Base-by-base conservation (phyloP, 2,113 vertebrate species). In the Ptilonorhynchus violaceus region DNA sequence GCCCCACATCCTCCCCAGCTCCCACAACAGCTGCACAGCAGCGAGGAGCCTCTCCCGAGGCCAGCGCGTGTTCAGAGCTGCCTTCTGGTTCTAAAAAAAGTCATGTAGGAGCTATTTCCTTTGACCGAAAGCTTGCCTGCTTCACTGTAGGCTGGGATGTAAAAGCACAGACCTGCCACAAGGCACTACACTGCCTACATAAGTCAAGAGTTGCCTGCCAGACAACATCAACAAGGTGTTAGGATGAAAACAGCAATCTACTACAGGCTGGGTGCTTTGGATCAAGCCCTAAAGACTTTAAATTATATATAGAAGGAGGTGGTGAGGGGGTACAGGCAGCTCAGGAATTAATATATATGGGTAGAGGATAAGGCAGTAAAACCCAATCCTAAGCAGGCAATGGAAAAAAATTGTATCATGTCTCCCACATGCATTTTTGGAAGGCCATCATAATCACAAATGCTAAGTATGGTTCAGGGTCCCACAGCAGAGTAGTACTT, bases 11-110 rank as follows among this genome's bases (percentile, higher is more conserved):
- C 81, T 89, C 68, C 72, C 70, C 15, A 2, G 63, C 87, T 39
- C 88, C 16, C 22, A 6, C 42, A 81, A 92, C 97, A 97, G 97
- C 95, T 97, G 96, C 97, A 82, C 35, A 80, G 69, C 92, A 75
- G 78, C 1, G 0, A 83, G 85, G 44, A 96, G 78, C 87, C 96
- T 95, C 84, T 88, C 88, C 27, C 0, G 1, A 84, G 50, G 67
- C 76, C 84, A 69, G 30, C 0, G 0, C 1, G 0, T 58, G 58
- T 69, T 75, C 23, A 55, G 83, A 80, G 87, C 56, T 90, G 79
- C 88, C 64, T 53, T 41, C 23, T 39, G 33, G 15, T 75, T 86
- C 85, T 58, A 49, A 76, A 78, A 89, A 74, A 84, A 62, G n/a
- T 20, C 13, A 25, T 7, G 42, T 2, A 56, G 74, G 50, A 91